Evolutionary conservation across 2,113 vertebrate species (phyloP), one percentile per base, ranked within the genome.

Genomic region (Paracanthobrama guichenoti): DNA sequence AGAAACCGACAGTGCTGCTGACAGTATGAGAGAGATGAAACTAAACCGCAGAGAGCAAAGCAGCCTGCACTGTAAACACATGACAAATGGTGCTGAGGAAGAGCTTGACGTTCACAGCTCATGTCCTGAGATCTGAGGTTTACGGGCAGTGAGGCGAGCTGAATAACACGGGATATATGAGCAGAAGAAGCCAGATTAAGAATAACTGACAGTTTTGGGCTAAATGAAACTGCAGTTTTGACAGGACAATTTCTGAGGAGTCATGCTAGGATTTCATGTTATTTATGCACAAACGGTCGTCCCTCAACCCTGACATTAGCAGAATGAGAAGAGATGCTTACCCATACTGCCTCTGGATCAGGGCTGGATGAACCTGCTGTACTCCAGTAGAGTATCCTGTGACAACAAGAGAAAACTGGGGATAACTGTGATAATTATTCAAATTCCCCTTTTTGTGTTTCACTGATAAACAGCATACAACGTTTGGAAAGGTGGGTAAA

Each of bases 321-420:
- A 80, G 26, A 79, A 12, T 35, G 77, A 66, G 44, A 50, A 73
- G 42, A 81, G 16, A 69, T 78, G 94, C 96, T 97, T 95, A 99
- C 98, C 97, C 97, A 31, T 97, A 97, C 26, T 97, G 96, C 90
- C 98, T 95, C 93, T 98, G 98, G 92, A 97, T 94, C 90, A 98
- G 95, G 48, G 96, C 91, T 75, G 97, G 97, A 82, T 97, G 97
- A 85, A 99, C 90, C 91, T 98, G 98, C 92, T 97, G 98, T 74
- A 97, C 94, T 79, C 97, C 96, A 77, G 96, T 91, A 31, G 97
- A 94, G 84, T 97, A 95, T 92, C 96, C 98, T 99, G 89, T 77
- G 86, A 81, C 53, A 55, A 64, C 53, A 69, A 72, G 12, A 79
- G 48, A 72, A 18, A 84, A n/a, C n/a, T n/a, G n/a, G n/a, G n/a